Percentiles rank a stretch among this genome's conserved stretches.
Conservation (phyloP, 2,797 vertebrate species). For the Petrocephalus sullivani region DNA sequence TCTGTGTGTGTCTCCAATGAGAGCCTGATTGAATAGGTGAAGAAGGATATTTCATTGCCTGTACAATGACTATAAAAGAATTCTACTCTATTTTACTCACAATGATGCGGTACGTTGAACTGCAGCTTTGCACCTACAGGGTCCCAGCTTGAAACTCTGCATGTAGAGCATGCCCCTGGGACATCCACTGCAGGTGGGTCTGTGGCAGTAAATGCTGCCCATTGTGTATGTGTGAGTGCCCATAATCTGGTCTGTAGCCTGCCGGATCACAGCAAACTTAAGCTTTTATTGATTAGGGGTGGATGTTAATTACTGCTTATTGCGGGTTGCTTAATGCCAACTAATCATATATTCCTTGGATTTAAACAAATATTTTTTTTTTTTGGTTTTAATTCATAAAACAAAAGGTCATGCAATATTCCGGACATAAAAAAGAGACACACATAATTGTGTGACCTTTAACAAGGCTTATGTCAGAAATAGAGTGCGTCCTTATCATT, state of each 20-base stretch:
- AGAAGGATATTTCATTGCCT: not conserved
- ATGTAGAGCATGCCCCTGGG: not conserved
- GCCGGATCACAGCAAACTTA: not conserved
- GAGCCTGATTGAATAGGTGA: not conserved
- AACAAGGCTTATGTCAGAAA: conserved; percentile 5
- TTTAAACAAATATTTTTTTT: not conserved
- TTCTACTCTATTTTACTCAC: not conserved
- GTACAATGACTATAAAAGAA: not conserved
- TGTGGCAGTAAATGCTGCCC: not conserved
- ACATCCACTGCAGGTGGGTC: too few relatives aligned
- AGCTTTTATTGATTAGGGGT: not conserved
- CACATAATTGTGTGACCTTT: not conserved
- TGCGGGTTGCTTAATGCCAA: not conserved
- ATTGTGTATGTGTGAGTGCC: not conserved
- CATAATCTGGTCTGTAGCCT: not conserved
- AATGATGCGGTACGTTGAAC: not conserved
- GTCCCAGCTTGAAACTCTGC: not conserved
- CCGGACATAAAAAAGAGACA: not conserved
- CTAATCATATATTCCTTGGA: not conserved
- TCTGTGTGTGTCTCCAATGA: not conserved
- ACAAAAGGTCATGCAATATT: conserved; percentile 10
- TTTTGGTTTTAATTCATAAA: not conserved
- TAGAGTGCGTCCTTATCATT: not conserved
- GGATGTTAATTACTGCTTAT: not conserved
- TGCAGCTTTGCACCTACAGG: not conserved